Conservation (phyloP, 2,797 vertebrate genomes). For the Hypotaenidia okinawae region DNA sequence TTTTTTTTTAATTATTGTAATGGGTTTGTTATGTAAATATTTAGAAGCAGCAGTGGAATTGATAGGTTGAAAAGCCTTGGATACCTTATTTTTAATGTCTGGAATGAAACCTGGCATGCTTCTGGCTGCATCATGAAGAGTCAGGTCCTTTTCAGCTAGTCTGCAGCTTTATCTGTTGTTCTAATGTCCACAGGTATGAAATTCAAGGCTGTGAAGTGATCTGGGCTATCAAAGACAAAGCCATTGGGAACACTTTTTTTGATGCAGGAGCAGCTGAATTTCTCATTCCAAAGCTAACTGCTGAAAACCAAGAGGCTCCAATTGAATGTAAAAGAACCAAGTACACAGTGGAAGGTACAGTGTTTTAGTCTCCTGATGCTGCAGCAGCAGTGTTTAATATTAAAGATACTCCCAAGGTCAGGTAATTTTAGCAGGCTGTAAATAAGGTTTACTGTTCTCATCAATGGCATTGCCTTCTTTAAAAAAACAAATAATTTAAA, state of each 20-base stretch:
- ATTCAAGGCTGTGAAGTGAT: constrained; percentile 93
- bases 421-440: neutral
- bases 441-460: neutral
- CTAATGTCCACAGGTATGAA: constrained; percentile 83
- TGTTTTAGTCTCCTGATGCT: neutral
- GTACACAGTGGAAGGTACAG: constrained; percentile 84
- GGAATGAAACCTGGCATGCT: neutral
- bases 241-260: constrained; percentile 96
- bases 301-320: constrained; percentile 74
- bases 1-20: neutral
- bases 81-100: neutral
- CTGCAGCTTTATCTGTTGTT: neutral
- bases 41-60: neutral
- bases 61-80: neutral
- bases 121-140: neutral
- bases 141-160: neutral
- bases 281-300: constrained; percentile 85
- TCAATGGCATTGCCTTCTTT: neutral
- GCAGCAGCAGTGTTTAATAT: neutral
- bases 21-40: neutral
- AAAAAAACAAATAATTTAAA: neutral
- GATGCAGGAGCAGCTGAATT: constrained; percentile 95
- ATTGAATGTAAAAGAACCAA: constrained; percentile 85
- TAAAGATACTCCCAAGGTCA: neutral
- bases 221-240: constrained; percentile 96